These are phyloP conservation scores for Hyppa rectilinea DNA, from an alignment of 2,888 invertebrate genomes.

Conservation along the genomic window DNA sequence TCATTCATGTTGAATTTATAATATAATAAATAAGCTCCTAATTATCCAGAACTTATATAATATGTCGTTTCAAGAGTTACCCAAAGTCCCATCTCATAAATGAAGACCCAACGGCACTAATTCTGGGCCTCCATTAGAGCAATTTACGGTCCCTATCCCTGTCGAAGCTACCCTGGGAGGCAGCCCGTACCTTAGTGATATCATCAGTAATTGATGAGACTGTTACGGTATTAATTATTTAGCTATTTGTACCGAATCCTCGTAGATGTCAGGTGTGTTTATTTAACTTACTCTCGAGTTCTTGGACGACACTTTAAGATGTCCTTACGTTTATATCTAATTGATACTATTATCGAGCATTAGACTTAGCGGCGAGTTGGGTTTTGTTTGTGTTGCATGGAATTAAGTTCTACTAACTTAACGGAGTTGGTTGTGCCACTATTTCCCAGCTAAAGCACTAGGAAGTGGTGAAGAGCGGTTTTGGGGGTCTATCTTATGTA, in stretches of 20 bases:
- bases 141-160: slow-evolving; percentile 58
- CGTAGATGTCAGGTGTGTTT: neutral
- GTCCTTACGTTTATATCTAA: neutral
- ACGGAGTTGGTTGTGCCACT: no score
- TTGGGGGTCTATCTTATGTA: no score
- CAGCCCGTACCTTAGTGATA: slow-evolving; percentile 15
- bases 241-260: slow-evolving; percentile 10
- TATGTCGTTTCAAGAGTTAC: slow-evolving; percentile 31
- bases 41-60: slow-evolving; percentile 19
- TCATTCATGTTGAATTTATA: no score
- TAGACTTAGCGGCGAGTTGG: neutral
- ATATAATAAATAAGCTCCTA: no score
- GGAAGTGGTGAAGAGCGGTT: no score
- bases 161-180: slow-evolving; percentile 37
- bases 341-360: neutral
- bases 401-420: no score
- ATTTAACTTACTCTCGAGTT: neutral
- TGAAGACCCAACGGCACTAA: slow-evolving; percentile 43
- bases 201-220: slow-evolving; percentile 32
- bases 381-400: no score
- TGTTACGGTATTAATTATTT: slow-evolving; percentile 40
- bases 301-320: neutral
- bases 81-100: slow-evolving; percentile 50
- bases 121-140: slow-evolving; percentile 52
- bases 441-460: no score